Base-by-base conservation (phyloP, 1,140 invertebrate genomes). In the Drosophila willistoni region DNA sequence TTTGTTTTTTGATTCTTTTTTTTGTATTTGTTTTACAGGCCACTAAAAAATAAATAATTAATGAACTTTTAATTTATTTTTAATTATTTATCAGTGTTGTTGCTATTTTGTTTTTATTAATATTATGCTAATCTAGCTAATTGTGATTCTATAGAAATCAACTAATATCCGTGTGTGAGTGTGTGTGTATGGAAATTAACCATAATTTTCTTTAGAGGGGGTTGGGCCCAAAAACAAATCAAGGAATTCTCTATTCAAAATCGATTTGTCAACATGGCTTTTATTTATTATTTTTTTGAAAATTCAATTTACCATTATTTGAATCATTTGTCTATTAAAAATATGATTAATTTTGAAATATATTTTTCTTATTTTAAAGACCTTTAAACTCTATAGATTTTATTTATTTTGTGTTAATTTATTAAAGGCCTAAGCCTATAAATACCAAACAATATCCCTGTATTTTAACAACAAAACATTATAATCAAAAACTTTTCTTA, bases 31-130 rank as follows among this genome's bases (percentile, higher is more conserved):
- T 68, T 64, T 63, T 51, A 51, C 44, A 60, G 64, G 61, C 73
- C 69, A 78, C 72, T 73, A 69, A 54, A 71, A 72, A 70, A 71
- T 71, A 68, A 55, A 86, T 86, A 71, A 87, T 79, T 86, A 86
- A 86, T 86, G 82, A 83, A 79, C 73, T 82, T 62, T 83, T 86
- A 87, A 86, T 87, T 83, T 73, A 73, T 87, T 87, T 86, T 77
- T 86, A 86, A 86, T 86, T 73, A 79, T 83, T 79, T 79, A 64
- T 71, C 64, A 64, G 73, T 17, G 25, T 61, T 29, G 54, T 51
- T 51, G 44, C 7, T 47, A 1, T 19, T 75, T 61, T 63, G 34
- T 17, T 76, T 70, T 4, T 76, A 60, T 60, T 64, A 76, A 76
- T 76, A 70, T 41, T 61, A 63, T 77, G 57, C 47, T 55, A 64